phyloP scores from a whole-genome alignment of 1,140 invertebrate genomes.

The Portunus trituberculatus region DNA sequence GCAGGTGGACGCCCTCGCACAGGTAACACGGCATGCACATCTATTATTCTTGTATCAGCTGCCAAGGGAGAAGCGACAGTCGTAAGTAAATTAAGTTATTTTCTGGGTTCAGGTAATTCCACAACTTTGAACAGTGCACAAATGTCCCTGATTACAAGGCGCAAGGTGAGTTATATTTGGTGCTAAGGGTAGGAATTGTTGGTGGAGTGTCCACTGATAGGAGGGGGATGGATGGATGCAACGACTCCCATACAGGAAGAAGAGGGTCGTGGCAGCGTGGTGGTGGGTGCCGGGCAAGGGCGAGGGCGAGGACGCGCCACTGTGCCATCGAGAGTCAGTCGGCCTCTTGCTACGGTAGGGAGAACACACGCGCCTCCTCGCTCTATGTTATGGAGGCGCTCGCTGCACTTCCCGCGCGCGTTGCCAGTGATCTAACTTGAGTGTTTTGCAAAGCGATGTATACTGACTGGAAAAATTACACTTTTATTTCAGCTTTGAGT shows the following conservation, averaged over 20 bases:
- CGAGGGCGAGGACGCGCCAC: neutral
- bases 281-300: neutral
- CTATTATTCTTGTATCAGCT: neutral
- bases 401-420: slow-evolving; percentile 2
- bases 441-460: neutral
- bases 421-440: slow-evolving; percentile 11
- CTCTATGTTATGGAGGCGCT: slow-evolving; percentile 9
- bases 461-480: neutral
- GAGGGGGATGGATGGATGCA: neutral
- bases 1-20: neutral
- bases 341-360: neutral
- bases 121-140: neutral
- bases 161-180: neutral
- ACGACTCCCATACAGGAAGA: neutral
- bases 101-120: neutral
- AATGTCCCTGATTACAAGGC: neutral
- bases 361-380: neutral
- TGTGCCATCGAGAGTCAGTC: neutral
- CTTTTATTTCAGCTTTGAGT: neutral
- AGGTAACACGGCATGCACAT: neutral
- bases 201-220: neutral
- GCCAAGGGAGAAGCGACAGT: neutral
- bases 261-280: neutral
- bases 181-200: neutral
- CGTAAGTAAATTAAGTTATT: neutral